Percentiles rank a stretch among this genome's conserved stretches.
These are phyloP conservation scores for Boulengeromyrus knoepffleri DNA, from an alignment of 2,113 vertebrate species.

Conservation along the genomic window DNA sequence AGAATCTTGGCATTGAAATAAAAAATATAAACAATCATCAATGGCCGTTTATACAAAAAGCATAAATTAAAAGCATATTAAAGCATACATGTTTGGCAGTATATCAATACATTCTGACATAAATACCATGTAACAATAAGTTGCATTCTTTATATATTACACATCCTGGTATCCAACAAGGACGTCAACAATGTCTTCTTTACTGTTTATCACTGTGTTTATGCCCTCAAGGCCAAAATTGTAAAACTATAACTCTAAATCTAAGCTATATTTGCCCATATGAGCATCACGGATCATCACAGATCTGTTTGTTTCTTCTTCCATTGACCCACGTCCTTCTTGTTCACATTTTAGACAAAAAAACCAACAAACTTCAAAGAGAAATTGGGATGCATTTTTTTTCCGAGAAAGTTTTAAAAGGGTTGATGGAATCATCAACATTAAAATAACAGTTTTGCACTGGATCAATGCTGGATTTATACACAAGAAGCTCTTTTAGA, in stretches of 20 bases:
- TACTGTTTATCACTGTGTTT: background rate
- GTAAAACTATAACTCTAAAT: background rate
- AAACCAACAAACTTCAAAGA: background rate
- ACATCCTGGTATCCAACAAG: background rate
- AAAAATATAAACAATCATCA: background rate
- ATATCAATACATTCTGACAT: slow-evolving; percentile 3
- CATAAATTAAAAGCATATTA: background rate
- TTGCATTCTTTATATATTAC: background rate
- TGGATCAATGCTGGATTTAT: background rate
- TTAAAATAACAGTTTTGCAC: background rate
- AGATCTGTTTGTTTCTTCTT: background rate
- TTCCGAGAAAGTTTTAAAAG: background rate
- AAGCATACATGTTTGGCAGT: background rate
- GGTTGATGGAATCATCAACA: background rate
- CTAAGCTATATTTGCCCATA: background rate
- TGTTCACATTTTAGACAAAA: background rate
- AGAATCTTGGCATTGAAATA: background rate
- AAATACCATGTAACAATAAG: background rate
- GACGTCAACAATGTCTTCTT: background rate
- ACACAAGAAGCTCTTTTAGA: background rate
- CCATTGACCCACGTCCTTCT: background rate
- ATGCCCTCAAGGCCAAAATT: background rate
- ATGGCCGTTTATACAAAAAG: background rate
- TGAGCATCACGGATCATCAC: background rate
- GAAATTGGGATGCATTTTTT: background rate